Conservation (phyloP, 2,113 vertebrate species). For the Regulus satrapa region DNA sequence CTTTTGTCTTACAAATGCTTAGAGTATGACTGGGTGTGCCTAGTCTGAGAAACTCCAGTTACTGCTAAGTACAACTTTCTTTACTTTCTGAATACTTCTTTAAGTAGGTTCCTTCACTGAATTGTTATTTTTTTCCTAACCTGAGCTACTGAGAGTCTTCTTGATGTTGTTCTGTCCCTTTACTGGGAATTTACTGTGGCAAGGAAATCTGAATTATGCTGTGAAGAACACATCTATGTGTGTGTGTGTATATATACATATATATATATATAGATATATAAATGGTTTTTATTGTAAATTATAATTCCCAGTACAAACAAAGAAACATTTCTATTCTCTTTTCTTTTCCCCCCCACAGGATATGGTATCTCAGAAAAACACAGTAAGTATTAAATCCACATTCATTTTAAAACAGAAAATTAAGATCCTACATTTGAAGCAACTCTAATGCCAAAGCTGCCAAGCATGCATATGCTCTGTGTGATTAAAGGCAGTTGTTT, state of each 20-base stretch:
- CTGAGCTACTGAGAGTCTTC: background rate
- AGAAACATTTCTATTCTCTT: background rate
- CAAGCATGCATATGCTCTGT: background rate
- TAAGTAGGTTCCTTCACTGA: background rate
- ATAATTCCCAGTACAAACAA: background rate
- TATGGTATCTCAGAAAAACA: conserved; percentile 92
- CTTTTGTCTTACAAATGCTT: background rate
- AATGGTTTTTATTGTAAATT: background rate
- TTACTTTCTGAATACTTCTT: background rate
- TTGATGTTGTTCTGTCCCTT: background rate
- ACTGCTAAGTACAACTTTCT: background rate
- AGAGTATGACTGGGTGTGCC: background rate
- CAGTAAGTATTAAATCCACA: conserved; percentile 82
- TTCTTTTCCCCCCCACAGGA: conserved; percentile 69
- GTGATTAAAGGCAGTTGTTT: background rate
- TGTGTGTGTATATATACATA: background rate
- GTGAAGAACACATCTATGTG: background rate
- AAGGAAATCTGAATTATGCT: background rate
- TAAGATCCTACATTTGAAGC: background rate
- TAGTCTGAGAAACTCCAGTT: background rate
- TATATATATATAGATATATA: no score
- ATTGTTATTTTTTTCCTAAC: background rate
- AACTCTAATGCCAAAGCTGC: background rate
- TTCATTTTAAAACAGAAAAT: background rate
- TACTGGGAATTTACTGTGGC: background rate